Conservation (phyloP, 2,113 vertebrate genomes). For the Oryctolagus cuniculus region DNA sequence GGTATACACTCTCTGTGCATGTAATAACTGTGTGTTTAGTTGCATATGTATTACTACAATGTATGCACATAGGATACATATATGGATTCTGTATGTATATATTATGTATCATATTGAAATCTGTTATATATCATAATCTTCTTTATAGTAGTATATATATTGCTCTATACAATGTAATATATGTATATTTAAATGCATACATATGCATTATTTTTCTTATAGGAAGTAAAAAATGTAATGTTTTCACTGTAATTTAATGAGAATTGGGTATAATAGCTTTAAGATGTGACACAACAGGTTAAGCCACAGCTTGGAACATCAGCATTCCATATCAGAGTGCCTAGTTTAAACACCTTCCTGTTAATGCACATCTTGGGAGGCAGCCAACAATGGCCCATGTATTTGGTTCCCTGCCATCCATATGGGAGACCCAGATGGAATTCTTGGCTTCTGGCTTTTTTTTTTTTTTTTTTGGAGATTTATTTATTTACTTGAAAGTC, state of each 20-base stretch:
- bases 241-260: background rate
- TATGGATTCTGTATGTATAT: background rate
- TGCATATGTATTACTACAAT: background rate
- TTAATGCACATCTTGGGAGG: too few species aligned
- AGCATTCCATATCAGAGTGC: too few species aligned
- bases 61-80: background rate
- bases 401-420: too few species aligned
- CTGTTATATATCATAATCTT: background rate
- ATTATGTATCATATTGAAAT: background rate
- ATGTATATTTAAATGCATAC: background rate
- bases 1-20: background rate
- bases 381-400: too few species aligned
- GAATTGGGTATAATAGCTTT: background rate
- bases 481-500: too few species aligned
- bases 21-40: background rate
- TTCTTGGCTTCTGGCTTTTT: too few species aligned
- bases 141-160: background rate
- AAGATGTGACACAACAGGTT: background rate
- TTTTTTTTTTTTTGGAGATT: too few species aligned
- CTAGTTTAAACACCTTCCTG: too few species aligned
- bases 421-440: too few species aligned
- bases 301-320: too few species aligned
- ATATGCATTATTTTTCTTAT: too few species aligned
- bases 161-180: background rate
- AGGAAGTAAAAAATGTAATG: background rate